Conservation (phyloP, 2,797 vertebrate species). For the Mormyrus hasselquistii region DNA sequence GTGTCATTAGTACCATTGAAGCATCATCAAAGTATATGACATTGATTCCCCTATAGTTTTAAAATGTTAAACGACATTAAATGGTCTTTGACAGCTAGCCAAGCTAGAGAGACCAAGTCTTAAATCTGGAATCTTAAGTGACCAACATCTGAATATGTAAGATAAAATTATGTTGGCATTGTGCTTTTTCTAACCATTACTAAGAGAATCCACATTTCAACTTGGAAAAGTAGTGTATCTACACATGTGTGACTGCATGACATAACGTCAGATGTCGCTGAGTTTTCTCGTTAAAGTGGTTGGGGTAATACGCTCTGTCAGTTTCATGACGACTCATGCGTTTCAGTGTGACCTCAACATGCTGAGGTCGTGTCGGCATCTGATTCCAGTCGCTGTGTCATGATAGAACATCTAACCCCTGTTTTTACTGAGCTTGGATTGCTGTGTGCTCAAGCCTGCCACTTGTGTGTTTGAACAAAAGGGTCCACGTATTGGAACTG, state of each 20-base stretch:
- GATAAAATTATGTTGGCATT: background rate
- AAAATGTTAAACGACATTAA: background rate
- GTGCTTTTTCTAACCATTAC: background rate
- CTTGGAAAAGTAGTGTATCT: background rate
- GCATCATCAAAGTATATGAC: background rate
- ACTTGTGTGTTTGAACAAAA: slow-evolving; percentile 31
- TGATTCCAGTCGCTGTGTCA: slow-evolving; percentile 11
- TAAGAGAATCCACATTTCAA: background rate
- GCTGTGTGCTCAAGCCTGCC: slow-evolving; percentile 29
- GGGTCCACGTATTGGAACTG: slow-evolving; percentile 17
- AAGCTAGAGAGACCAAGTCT: background rate
- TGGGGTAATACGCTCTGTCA: background rate
- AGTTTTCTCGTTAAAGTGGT: background rate
- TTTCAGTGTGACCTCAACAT: background rate
- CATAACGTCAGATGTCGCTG: background rate
- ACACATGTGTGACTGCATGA: background rate
- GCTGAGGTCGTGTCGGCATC: slow-evolving; percentile 13
- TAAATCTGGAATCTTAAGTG: background rate
- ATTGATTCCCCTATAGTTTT: background rate
- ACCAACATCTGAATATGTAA: background rate
- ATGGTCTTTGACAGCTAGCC: background rate
- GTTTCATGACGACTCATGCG: background rate
- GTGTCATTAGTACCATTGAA: background rate
- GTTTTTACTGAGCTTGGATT: slow-evolving; percentile 23
- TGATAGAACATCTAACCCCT: slow-evolving; percentile 2